Evolutionary conservation across 2,113 vertebrate genomes (phyloP).

Genomic region (Coregonus clupeaformis): DNA sequence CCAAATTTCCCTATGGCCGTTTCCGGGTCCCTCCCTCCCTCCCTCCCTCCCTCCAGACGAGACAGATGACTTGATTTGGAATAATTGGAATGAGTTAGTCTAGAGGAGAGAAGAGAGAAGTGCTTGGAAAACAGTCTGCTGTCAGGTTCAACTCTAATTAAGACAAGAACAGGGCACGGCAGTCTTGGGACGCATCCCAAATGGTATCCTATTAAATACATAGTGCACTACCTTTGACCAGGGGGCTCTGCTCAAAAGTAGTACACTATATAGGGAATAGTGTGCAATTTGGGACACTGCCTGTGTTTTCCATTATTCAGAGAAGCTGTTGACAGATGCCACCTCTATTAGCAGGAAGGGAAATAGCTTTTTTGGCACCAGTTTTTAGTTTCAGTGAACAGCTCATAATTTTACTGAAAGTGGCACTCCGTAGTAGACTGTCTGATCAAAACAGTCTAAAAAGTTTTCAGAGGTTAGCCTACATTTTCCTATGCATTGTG

Average conservation of each 20-base stretch:
- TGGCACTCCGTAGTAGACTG: not conserved
- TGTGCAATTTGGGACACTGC: too few species aligned
- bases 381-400: not conserved
- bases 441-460: not conserved
- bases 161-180: constrained; percentile 6
- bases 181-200: not conserved
- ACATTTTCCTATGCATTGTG: not conserved
- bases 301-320: constrained; percentile 20
- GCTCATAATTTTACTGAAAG: not conserved
- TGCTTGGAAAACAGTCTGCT: constrained; percentile 12
- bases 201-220: too few species aligned
- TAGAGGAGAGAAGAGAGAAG: constrained; percentile 1
- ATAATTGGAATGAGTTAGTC: constrained; percentile 32
- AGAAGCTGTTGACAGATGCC: constrained; percentile 8
- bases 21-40: constrained; percentile 19
- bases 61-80: constrained; percentile 19
- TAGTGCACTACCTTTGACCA: too few species aligned
- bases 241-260: too few species aligned
- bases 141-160: constrained; percentile 31
- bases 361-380: not conserved
- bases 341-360: not conserved
- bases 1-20: not conserved
- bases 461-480: not conserved
- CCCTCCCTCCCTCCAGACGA: constrained; percentile 25
- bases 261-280: too few species aligned